A percentile compares a stretch with the other conserved stretches of the same genome.
Evolutionary conservation across 2,113 vertebrate species (phyloP).

Genomic region (Deroptyus accipitrinus): DNA sequence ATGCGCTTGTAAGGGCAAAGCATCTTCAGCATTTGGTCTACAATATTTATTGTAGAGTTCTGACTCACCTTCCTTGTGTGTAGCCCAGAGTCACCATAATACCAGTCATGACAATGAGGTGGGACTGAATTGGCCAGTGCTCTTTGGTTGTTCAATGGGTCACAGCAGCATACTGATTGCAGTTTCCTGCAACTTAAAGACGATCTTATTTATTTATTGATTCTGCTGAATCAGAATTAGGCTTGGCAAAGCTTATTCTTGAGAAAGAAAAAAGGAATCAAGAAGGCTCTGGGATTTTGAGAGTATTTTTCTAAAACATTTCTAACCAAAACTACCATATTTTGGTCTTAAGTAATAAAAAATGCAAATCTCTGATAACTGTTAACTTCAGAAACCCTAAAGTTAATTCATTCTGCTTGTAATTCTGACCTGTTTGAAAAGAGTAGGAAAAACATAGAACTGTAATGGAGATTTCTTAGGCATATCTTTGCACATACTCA

Average conservation of each 20-base stretch:
- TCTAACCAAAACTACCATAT: neutral
- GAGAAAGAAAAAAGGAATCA: neutral
- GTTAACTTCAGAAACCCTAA: neutral
- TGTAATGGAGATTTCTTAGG: neutral
- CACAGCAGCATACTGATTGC: neutral
- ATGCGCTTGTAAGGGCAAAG: conserved; percentile 64
- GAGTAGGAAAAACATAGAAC: neutral
- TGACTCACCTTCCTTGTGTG: conserved; percentile 54
- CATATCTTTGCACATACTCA: neutral
- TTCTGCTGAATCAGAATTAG: conserved; percentile 21
- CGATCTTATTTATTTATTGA: neutral
- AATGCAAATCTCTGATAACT: neutral
- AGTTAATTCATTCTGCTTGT: neutral
- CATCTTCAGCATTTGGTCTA: conserved; percentile 5
- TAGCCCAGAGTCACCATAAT: conserved; percentile 25
- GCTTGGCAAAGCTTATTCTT: neutral
- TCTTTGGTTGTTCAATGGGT: neutral
- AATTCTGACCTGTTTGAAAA: neutral
- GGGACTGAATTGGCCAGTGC: neutral
- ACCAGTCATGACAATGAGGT: conserved; percentile 32
- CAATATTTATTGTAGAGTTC: conserved; percentile 39
- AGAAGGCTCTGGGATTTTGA: neutral
- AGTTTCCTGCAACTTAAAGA: neutral
- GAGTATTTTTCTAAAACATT: neutral
- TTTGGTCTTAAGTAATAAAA: neutral